Conservation (phyloP, 1,140 invertebrate genomes). For the Drosophila quadrilineata region DNA sequence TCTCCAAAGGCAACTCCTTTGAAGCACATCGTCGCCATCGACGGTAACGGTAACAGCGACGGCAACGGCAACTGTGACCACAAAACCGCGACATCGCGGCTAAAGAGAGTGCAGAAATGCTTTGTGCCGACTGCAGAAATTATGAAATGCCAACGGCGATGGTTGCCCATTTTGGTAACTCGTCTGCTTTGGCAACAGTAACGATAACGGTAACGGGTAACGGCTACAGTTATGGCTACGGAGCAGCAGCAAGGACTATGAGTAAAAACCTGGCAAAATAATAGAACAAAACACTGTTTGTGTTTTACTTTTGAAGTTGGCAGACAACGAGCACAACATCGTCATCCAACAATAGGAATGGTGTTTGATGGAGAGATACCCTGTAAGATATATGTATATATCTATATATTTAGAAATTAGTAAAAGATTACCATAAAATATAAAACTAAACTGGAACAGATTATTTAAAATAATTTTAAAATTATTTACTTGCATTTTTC, state of each 20-base stretch:
- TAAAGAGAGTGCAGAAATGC: constrained; percentile 26
- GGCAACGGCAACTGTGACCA: constrained; percentile 30
- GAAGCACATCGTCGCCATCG: too few relatives aligned
- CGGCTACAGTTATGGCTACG: constrained; percentile 1
- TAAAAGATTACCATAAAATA: too few relatives aligned
- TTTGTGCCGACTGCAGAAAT: constrained; percentile 39
- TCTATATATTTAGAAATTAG: too few relatives aligned
- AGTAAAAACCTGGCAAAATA: too few relatives aligned
- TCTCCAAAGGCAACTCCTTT: background rate
- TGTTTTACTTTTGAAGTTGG: constrained; percentile 43
- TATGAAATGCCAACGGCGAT: constrained; percentile 61
- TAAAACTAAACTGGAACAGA: too few relatives aligned
- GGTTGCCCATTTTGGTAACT: constrained; percentile 50
- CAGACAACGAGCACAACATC: constrained; percentile 25
- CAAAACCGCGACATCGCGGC: constrained; percentile 51
- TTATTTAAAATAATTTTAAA: too few relatives aligned
- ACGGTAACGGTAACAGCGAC: too few relatives aligned
- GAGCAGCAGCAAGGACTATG: too few relatives aligned
- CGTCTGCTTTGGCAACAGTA: background rate
- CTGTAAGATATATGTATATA: too few relatives aligned
- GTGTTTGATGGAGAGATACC: background rate
- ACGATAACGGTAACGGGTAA: constrained; percentile 10
- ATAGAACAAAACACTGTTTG: constrained; percentile 41
- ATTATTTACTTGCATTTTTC: too few relatives aligned
- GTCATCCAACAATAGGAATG: background rate